Conservation (phyloP, 2,797 vertebrate species). For the Rhyacichthys aspro region DNA sequence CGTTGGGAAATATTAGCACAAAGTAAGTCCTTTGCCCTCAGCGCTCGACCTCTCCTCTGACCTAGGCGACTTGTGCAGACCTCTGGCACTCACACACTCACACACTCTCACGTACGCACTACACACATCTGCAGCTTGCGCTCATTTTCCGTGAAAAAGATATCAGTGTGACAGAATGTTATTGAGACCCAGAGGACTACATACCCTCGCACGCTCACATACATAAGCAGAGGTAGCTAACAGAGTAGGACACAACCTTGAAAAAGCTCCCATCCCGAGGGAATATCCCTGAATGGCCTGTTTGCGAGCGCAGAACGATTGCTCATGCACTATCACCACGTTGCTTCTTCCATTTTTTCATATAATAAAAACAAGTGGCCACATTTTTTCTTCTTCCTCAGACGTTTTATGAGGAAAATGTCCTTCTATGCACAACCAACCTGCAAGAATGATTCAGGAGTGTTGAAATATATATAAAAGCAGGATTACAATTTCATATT, state of each 20-base stretch:
- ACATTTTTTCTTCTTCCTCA: not conserved
- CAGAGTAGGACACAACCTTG: slow-evolving; percentile 75
- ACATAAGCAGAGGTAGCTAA: slow-evolving; percentile 49
- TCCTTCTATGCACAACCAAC: not conserved
- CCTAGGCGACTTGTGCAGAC: slow-evolving; percentile 57
- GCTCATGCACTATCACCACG: slow-evolving; percentile 50
- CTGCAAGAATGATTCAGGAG: too few relatives aligned
- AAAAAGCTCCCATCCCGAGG: slow-evolving; percentile 62
- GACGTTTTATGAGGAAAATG: not conserved
- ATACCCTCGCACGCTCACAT: slow-evolving; percentile 29
- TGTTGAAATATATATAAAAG: not conserved
- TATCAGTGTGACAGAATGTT: slow-evolving; percentile 66
- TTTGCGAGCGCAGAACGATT: slow-evolving; percentile 70
- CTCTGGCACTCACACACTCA: slow-evolving; percentile 51
- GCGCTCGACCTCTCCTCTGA: slow-evolving; percentile 61
- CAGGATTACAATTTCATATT: too few relatives aligned
- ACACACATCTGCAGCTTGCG: slow-evolving; percentile 12
- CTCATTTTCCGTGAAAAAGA: slow-evolving; percentile 32
- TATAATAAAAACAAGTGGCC: slow-evolving; percentile 21
- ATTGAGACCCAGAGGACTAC: slow-evolving; percentile 65
- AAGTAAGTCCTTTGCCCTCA: slow-evolving; percentile 55
- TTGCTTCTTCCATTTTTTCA: slow-evolving; percentile 36
- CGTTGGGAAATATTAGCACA: slow-evolving; percentile 33
- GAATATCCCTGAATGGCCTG: slow-evolving; percentile 68
- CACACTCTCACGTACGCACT: slow-evolving; percentile 19